Evolutionary conservation across 2,113 vertebrate species (phyloP).

Genomic region (Laterallus jamaicensis): DNA sequence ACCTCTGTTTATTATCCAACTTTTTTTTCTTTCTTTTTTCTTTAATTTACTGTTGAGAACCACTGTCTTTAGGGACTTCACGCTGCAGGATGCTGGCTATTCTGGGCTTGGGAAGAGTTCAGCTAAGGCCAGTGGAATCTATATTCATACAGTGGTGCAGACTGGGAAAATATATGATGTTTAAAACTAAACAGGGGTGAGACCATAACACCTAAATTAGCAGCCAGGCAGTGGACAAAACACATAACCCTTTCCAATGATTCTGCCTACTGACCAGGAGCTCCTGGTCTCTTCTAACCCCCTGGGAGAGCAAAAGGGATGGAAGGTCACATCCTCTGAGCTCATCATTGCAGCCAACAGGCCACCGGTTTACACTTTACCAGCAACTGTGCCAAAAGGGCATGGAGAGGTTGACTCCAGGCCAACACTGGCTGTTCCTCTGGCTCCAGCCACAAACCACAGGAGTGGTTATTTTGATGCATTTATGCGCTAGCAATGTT

Average conservation of each 20-base stretch:
- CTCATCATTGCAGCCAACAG: accelerated
- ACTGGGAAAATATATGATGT: background rate
- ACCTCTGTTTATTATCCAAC: background rate
- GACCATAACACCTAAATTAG: background rate
- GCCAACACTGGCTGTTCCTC: background rate
- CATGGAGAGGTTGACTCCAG: background rate
- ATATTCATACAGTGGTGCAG: background rate
- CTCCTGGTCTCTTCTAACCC: background rate
- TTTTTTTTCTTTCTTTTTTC: background rate
- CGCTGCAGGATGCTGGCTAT: background rate
- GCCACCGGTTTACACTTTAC: background rate
- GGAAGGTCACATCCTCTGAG: background rate
- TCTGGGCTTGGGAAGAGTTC: conserved; percentile 1
- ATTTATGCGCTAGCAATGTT: background rate
- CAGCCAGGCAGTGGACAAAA: background rate
- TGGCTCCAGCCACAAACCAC: background rate
- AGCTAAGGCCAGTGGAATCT: background rate
- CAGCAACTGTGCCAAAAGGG: background rate
- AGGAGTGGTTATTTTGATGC: background rate
- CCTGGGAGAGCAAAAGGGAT: background rate
- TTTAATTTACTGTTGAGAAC: background rate
- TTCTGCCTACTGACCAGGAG: background rate
- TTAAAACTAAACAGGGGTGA: background rate
- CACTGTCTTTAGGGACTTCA: background rate
- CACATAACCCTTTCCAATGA: background rate